Conservation (phyloP, 2,113 vertebrate genomes). For the Phalacrocorax aristotelis region DNA sequence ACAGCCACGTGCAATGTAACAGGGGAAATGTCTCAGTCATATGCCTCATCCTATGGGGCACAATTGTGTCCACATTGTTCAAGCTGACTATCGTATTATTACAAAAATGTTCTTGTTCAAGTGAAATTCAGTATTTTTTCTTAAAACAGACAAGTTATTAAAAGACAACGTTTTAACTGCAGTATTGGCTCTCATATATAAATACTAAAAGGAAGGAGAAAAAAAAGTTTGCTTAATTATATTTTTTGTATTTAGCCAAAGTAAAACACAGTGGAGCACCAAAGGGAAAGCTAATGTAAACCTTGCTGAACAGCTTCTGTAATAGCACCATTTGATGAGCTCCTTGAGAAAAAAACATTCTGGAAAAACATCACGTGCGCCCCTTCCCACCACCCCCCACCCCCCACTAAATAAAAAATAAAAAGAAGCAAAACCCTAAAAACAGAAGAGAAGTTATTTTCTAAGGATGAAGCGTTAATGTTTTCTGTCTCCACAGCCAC, state of each 20-base stretch:
- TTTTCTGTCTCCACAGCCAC: slow-evolving; percentile 32
- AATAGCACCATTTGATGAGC: neutral
- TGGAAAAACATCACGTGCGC: neutral
- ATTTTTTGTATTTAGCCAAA: neutral
- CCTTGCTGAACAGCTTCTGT: neutral
- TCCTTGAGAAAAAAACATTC: neutral
- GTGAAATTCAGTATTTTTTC: neutral
- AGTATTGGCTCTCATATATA: neutral
- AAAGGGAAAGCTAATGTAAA: neutral
- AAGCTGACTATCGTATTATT: neutral
- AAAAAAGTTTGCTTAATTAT: neutral
- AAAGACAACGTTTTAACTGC: neutral
- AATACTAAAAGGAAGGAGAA: neutral
- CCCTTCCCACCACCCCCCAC: too few species aligned
- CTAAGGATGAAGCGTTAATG: neutral
- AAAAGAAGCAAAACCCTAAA: neutral
- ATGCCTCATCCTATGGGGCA: neutral
- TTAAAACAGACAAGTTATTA: neutral
- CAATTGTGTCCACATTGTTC: neutral
- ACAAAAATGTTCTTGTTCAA: neutral
- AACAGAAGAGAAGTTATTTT: neutral
- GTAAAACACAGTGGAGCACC: neutral
- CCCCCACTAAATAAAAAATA: too few species aligned
- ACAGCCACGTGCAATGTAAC: slow-evolving; percentile 12
- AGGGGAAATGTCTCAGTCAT: neutral